phyloP scores from a whole-genome alignment of 2,797 vertebrate species.

The Gambusia yucatana region DNA sequence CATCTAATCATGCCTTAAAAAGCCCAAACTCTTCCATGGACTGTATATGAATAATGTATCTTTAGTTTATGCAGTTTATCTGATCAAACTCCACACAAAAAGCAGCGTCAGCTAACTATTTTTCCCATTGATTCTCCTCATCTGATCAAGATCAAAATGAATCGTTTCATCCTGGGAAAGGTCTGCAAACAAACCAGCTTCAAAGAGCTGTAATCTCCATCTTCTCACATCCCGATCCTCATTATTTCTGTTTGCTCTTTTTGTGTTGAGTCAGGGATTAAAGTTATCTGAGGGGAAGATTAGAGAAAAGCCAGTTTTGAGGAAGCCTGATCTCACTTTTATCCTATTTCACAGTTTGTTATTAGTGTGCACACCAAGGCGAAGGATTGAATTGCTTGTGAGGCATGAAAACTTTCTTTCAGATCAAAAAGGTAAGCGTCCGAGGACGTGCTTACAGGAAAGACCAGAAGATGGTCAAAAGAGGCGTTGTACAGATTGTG shows the following conservation, averaged over 20 bases:
- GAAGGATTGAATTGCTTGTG: slow-evolving; percentile 35
- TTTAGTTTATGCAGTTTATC: not conserved
- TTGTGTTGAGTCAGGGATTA: slow-evolving; percentile 64
- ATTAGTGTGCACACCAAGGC: slow-evolving; percentile 40
- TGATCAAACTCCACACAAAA: slow-evolving; percentile 26
- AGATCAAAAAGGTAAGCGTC: slow-evolving; percentile 50
- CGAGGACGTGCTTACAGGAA: slow-evolving; percentile 48
- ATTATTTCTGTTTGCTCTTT: slow-evolving; percentile 68
- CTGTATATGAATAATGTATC: not conserved
- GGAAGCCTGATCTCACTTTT: slow-evolving; percentile 56
- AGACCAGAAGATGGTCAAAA: slow-evolving; percentile 14
- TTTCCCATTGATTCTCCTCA: slow-evolving; percentile 20
- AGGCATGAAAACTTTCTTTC: slow-evolving; percentile 37
- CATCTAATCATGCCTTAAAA: not conserved
- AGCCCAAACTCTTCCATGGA: not conserved
- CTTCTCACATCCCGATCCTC: slow-evolving; percentile 65
- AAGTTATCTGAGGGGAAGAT: slow-evolving; percentile 63
- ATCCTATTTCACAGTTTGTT: slow-evolving; percentile 61
- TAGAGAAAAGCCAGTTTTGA: slow-evolving; percentile 59
- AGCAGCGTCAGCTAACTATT: slow-evolving; percentile 17
- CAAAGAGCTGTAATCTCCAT: slow-evolving; percentile 67
- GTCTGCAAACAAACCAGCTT: slow-evolving; percentile 35
- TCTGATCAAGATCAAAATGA: slow-evolving; percentile 46
- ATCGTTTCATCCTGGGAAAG: slow-evolving; percentile 64
- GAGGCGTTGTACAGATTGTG: slow-evolving; percentile 7